These are phyloP conservation scores for Sciurus carolinensis DNA, from an alignment of 2,797 vertebrate genomes.

Conservation along the genomic window DNA sequence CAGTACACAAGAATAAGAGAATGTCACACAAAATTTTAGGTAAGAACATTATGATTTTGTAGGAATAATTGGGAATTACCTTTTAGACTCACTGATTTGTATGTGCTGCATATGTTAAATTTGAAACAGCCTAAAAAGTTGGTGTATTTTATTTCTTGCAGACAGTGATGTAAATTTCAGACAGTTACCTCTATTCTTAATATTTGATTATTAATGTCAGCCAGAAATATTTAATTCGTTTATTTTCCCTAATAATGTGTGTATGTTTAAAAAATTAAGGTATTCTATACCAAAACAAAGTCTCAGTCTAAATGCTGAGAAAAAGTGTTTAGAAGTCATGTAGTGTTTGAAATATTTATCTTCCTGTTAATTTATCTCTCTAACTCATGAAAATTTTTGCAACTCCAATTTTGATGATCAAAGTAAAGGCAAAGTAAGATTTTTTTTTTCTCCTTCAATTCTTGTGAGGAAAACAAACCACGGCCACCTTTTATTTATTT, in stretches of 20 bases:
- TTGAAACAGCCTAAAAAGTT: neutral
- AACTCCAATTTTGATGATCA: neutral
- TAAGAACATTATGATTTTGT: neutral
- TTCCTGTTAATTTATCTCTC: neutral
- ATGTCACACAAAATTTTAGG: neutral
- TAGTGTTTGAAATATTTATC: neutral
- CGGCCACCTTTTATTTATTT: constrained; percentile 15
- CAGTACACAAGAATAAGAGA: neutral
- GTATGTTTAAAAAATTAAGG: neutral
- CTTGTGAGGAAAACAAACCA: constrained; percentile 20
- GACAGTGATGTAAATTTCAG: neutral
- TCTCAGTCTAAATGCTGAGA: neutral
- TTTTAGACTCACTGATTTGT: neutral
- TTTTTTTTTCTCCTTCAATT: constrained; percentile 54
- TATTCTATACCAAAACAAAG: neutral
- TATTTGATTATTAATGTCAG: neutral
- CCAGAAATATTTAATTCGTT: neutral
- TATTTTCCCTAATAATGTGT: neutral
- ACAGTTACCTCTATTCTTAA: neutral
- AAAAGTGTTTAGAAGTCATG: neutral
- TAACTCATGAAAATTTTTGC: constrained; percentile 25
- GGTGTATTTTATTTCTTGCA: neutral
- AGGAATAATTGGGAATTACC: neutral
- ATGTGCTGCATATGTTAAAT: neutral
- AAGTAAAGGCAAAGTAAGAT: neutral